A percentile compares a stretch with the other conserved stretches of the same genome.
These are phyloP conservation scores for Melangyna quadrimaculata DNA, from an alignment of 2,888 invertebrate species.

Conservation along the genomic window DNA sequence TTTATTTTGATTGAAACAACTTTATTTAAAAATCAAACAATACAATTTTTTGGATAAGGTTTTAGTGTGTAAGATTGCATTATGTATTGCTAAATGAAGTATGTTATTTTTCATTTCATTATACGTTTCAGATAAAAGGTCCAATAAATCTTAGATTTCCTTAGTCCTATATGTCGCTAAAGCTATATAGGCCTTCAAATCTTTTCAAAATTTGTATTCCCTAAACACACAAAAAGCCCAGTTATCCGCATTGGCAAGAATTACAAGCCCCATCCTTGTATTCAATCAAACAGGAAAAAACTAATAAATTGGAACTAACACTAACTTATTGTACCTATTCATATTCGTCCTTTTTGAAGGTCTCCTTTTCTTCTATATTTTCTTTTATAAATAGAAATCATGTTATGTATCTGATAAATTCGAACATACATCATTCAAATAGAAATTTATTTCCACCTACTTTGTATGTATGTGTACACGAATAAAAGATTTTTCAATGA, in stretches of 20 bases:
- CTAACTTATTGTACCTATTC: neutral
- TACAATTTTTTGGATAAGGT: too few relatives aligned
- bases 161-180: too few relatives aligned
- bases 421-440: neutral
- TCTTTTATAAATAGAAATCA: neutral
- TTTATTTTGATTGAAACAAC: too few relatives aligned
- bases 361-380: neutral
- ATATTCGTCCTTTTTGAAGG: neutral
- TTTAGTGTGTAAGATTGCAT: too few relatives aligned
- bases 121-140: too few relatives aligned
- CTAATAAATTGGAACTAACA: neutral
- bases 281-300: neutral
- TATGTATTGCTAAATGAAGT: too few relatives aligned
- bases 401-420: neutral
- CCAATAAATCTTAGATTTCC: too few relatives aligned
- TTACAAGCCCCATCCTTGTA: neutral
- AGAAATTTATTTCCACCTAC: slow-evolving; percentile 1
- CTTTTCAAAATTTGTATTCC: neutral
- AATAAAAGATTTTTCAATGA: neutral
- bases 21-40: too few relatives aligned
- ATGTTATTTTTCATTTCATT: too few relatives aligned
- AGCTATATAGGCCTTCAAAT: neutral
- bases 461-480: too few relatives aligned
- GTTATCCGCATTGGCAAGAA: neutral
- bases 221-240: too few relatives aligned